Base-by-base conservation (phyloP, 23 tunicate species). In the Oikopleura dioica region DNA sequence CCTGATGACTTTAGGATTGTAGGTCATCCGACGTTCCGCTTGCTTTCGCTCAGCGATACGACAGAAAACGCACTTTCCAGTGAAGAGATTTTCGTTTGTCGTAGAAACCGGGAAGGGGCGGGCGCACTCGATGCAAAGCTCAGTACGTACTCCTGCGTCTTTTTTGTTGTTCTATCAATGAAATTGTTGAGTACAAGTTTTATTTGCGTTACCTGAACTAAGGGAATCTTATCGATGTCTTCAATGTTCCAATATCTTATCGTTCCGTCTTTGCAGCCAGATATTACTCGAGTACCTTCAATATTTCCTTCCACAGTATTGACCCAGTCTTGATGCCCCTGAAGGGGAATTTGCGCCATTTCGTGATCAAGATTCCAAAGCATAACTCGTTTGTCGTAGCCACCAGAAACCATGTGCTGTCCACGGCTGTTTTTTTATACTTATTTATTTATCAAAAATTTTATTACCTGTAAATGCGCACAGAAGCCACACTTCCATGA, bases 271-370 rank as follows among this genome's bases (percentile, higher is more conserved):
- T 31, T 23, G 33, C 72, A 63, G 33, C 72, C 72, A 28, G 72
- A 63, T 21, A 63, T 5, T 2, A 63, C 26, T 2, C 33, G 26
- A 2, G 4, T 5, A 2, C 72, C 72, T 12, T 28, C 33, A 28
- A 12, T 28, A 31, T 23, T 12, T 2, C 72, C 72, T 2, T 63
- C 72, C 30, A 63, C 72, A 21, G 72, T 31, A 23, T 63, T 44
- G 55, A 23, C 72, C 72, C 72, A 63, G 26, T 63, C 72, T 63
- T 63, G 72, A 28, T 63, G 72, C 29, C 72, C 72, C 72, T 16
- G 4, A 2, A 63, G 16, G 55, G 55, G 55, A 9, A 44, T 44
- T 44, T 44, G 9, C 55, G 55, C 55, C 72, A 63, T 63, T 21
- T 63, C 26, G 5, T 63, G 72, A 63, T 63, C 26, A 63, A 16